phyloP scores from a whole-genome alignment of 64 coral and sea anemone species.

The Cladopsammia gracilis region DNA sequence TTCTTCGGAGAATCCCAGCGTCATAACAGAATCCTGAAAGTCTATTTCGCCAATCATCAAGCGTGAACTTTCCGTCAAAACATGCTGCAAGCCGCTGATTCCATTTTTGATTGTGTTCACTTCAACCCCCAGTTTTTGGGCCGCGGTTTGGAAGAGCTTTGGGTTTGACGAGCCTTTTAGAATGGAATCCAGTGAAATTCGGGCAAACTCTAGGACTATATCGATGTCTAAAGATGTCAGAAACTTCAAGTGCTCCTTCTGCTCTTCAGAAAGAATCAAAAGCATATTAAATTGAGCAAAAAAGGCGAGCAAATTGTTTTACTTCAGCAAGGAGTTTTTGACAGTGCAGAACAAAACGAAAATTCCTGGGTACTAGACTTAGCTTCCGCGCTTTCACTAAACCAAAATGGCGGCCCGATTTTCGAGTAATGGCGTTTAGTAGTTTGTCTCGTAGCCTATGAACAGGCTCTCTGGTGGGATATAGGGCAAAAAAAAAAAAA shows the following conservation, averaged over 20 bases:
- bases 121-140: constrained; percentile 89
- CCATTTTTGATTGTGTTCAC: constrained; percentile 88
- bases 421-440: no score
- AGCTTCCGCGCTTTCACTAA: constrained; percentile 19
- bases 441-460: no score
- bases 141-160: constrained; percentile 96
- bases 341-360: neutral
- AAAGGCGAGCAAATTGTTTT: neutral
- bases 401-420: constrained; percentile 21
- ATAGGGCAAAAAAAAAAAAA: no score
- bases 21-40: constrained; percentile 98
- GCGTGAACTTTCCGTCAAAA: constrained; percentile 90
- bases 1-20: constrained; percentile 96
- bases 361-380: constrained; percentile 36
- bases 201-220: constrained; percentile 90
- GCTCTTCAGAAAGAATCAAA: constrained; percentile 87
- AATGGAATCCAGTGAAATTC: constrained; percentile 95
- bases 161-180: constrained; percentile 94
- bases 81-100: constrained; percentile 84
- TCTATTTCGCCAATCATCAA: constrained; percentile 99
- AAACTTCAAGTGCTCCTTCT: constrained; percentile 91
- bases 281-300: constrained; percentile 62
- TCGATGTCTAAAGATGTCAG: constrained; percentile 82
- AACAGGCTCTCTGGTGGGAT: no score
- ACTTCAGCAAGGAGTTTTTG: no score